These are phyloP conservation scores for Molanna angustata DNA, from an alignment of 2,888 invertebrate species.

Conservation along the genomic window DNA sequence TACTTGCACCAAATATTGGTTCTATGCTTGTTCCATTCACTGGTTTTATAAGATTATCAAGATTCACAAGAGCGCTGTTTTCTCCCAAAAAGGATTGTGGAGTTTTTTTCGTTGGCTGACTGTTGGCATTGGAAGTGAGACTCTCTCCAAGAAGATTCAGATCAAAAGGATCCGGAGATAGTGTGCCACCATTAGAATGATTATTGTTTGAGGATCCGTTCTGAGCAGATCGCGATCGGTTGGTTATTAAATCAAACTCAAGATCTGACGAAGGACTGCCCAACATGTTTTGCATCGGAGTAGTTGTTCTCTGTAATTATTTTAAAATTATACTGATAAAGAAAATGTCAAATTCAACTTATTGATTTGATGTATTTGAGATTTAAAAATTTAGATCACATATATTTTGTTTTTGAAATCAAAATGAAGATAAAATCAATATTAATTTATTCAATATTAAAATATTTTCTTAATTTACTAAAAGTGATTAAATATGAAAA, in stretches of 20 bases:
- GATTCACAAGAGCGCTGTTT: constrained; percentile 94
- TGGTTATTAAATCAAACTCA: constrained; percentile 84
- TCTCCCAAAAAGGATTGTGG: constrained; percentile 96
- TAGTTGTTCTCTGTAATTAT: constrained; percentile 40
- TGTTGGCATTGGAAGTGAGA: constrained; percentile 38
- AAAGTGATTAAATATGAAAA: too few species aligned
- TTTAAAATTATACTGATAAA: too few species aligned
- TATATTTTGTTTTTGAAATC: too few species aligned
- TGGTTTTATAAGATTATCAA: constrained; percentile 89
- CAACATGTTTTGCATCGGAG: constrained; percentile 43
- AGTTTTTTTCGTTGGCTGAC: constrained; percentile 74
- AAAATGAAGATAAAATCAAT: too few species aligned
- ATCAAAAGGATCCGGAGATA: constrained; percentile 68
- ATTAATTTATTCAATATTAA: too few species aligned
- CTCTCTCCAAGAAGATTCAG: constrained; percentile 58
- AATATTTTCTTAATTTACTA: too few species aligned
- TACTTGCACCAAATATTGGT: constrained; percentile 33
- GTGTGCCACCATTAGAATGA: constrained; percentile 36
- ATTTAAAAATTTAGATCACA: too few species aligned
- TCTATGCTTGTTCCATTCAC: constrained; percentile 42
- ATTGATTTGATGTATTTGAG: too few species aligned
- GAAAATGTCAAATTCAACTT: too few species aligned
- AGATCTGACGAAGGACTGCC: constrained; percentile 65
- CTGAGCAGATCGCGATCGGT: constrained; percentile 59
- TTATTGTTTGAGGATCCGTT: constrained; percentile 37